phyloP scores from a whole-genome alignment of 2,888 invertebrate genomes.

The Eupithecia inturbata region DNA sequence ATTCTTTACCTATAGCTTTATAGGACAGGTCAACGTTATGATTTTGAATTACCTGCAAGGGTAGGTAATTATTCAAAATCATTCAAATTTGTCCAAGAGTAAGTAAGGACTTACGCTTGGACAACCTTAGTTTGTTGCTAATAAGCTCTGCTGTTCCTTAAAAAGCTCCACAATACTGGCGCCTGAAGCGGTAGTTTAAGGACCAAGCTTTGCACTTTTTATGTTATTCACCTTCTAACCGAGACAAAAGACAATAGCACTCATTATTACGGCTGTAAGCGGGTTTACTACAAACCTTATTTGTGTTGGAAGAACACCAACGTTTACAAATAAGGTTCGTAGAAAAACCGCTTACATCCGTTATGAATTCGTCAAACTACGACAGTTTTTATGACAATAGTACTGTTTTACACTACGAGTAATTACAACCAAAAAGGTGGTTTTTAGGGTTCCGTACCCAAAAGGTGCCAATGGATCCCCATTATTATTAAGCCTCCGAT shows the following conservation, averaged over 20 bases:
- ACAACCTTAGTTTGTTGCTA: not conserved
- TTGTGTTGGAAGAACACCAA: too few relatives aligned
- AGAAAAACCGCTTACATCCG: too few relatives aligned
- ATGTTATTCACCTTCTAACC: not conserved
- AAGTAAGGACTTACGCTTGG: not conserved
- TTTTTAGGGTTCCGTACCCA: not conserved
- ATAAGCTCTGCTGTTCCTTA: conserved; percentile 16
- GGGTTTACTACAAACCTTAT: too few relatives aligned
- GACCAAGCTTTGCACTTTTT: conserved; percentile 28
- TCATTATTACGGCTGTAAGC: too few relatives aligned
- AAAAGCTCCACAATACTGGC: conserved; percentile 25
- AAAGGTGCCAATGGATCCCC: too few relatives aligned
- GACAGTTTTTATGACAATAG: too few relatives aligned
- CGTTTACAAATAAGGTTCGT: too few relatives aligned
- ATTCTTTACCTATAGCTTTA: not conserved
- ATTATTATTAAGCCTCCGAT: not conserved
- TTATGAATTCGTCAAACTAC: too few relatives aligned
- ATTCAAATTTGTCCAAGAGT: too few relatives aligned
- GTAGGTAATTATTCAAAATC: too few relatives aligned
- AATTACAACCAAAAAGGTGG: not conserved
- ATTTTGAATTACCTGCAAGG: too few relatives aligned
- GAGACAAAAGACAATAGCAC: not conserved
- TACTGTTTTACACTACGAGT: not conserved
- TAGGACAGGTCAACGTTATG: not conserved
- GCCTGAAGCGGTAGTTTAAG: conserved; percentile 25